Base-by-base conservation (phyloP, 1,140 invertebrate genomes). In the Drosophila pallidifrons region DNA sequence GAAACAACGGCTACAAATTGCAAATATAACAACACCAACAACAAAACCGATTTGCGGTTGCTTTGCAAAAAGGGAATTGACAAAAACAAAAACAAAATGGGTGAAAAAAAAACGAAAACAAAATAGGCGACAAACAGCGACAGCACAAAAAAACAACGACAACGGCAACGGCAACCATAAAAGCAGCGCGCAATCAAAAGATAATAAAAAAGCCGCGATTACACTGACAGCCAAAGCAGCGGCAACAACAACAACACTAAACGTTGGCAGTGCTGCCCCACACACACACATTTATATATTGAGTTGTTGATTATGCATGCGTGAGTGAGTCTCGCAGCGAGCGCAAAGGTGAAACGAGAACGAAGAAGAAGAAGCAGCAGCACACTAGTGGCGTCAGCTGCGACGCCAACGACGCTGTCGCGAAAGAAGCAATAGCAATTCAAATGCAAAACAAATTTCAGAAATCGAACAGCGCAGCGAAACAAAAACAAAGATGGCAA, bases 191-290 rank as follows among this genome's bases (percentile, higher is more conserved):
- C 85, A 89, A 88, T 89, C 85, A 88, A 88, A 85, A 85, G 85
- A 88, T 88, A 88, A 89, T 88, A 88, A 85, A 88, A 88, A 87
- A 85, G 75, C 81, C 71, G 49, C 85, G 83, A 88, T 88, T 88
- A 89, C 85, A 82, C 70, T 35, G 75, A 63, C 80, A 57, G 74
- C 52, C 43, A 41, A 32, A 61, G 13, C 69, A 73, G 38, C 20
- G 41, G 35, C 25, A 59, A 38, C 46, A 59, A 54, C 47, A 55
- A 55, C 28, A 63, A 16, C 43, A 7, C 57, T 70, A 58, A 30
- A 32, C 28, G n/a, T 30, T 35, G 43, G 8, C 10, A 10, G 35
- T 10, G 35, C 35, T 10, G 35, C 35, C 10, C 15, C 46, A 3
- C 55, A 61, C 20, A 54, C 16, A 61, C 49, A 68, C 20, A 47